A percentile compares a stretch with the other conserved stretches of the same genome.
Conservation (phyloP, 2,888 invertebrate genomes). For the Zaprionus lineosus region DNA sequence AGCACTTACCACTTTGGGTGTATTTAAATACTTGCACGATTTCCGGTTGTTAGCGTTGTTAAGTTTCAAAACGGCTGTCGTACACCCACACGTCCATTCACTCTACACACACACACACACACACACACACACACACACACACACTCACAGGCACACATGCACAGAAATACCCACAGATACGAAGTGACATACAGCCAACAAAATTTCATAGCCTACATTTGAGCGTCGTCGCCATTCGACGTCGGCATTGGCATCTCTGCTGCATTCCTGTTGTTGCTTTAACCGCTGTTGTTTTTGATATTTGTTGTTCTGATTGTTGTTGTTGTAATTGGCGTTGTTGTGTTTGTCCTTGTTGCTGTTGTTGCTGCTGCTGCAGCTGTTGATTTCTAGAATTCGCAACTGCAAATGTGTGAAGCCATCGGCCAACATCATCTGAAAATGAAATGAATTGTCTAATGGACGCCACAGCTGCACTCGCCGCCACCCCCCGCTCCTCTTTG, state of each 20-base stretch:
- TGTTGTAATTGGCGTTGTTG: slow-evolving; percentile 10
- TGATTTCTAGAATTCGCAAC: slow-evolving; percentile 18
- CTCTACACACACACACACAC: slow-evolving; percentile 36
- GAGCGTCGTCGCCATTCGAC: slow-evolving; percentile 32
- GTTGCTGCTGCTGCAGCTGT: slow-evolving; percentile 12
- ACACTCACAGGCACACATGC: slow-evolving; percentile 1
- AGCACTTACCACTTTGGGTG: slow-evolving; percentile 61
- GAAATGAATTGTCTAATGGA: slow-evolving; percentile 28
- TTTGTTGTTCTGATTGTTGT: too few species aligned
- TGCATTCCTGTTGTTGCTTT: slow-evolving; percentile 7
- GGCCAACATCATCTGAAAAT: slow-evolving; percentile 5
- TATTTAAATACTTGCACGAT: slow-evolving; percentile 78
- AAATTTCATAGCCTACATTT: slow-evolving; percentile 58
- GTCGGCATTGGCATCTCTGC: slow-evolving; percentile 25
- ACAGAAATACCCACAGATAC: background rate
- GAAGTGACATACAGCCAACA: slow-evolving; percentile 2
- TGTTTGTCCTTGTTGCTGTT: background rate
- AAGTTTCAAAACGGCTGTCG: slow-evolving; percentile 71
- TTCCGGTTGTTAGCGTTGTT: slow-evolving; percentile 73
- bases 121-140: slow-evolving; percentile 8
- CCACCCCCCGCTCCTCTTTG: background rate
- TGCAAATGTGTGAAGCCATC: slow-evolving; percentile 23
- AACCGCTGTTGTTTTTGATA: too few species aligned
- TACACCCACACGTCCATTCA: slow-evolving; percentile 23
- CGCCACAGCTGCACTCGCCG: background rate